These are phyloP conservation scores for Steinernema khuongi DNA, from an alignment of 1,140 invertebrate species.

Conservation along the genomic window DNA sequence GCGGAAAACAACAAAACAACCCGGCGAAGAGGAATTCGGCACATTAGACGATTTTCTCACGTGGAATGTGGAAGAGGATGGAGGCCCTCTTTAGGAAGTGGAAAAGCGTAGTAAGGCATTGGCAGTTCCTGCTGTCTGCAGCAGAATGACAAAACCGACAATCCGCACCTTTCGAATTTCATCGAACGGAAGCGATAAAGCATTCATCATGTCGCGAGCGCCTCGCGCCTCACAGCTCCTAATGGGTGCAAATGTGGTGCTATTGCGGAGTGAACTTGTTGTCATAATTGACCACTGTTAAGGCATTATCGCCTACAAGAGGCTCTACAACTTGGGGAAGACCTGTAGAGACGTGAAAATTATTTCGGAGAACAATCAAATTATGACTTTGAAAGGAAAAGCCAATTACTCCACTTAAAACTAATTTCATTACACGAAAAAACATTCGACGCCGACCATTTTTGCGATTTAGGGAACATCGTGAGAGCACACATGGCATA, in stretches of 20 bases:
- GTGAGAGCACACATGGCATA: no score
- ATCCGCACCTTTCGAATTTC: not conserved
- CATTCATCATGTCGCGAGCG: no score
- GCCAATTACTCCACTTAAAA: conserved; percentile 5
- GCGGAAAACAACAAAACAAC: not conserved
- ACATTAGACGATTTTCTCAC: not conserved
- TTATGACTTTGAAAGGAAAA: not conserved
- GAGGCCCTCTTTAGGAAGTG: no score
- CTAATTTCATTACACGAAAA: not conserved
- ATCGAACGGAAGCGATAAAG: no score
- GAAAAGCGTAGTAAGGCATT: no score
- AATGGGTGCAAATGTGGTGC: no score
- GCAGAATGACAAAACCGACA: not conserved
- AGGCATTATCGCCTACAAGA: not conserved
- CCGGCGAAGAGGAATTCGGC: not conserved
- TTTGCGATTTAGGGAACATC: no score
- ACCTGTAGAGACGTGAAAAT: not conserved
- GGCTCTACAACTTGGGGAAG: not conserved
- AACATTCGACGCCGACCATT: not conserved
- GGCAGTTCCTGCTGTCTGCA: no score
- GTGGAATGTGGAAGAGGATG: no score
- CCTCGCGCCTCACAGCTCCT: no score
- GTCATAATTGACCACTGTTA: no score
- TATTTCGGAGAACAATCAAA: not conserved
- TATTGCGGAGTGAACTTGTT: no score